These are phyloP conservation scores for Prionailurus viverrinus DNA, from an alignment of 2,113 vertebrate genomes.

Conservation along the genomic window DNA sequence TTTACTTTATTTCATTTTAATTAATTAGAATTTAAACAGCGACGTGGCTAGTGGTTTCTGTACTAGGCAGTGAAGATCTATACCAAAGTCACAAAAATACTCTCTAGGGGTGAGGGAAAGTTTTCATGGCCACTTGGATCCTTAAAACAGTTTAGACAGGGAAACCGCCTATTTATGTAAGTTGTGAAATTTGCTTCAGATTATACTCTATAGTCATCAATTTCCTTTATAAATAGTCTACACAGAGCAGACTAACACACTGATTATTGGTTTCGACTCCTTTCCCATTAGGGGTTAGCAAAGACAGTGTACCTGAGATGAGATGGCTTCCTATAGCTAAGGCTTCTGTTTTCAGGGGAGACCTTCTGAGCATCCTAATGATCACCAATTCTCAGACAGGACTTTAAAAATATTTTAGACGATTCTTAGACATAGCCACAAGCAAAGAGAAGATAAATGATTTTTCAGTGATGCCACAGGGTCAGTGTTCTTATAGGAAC, in stretches of 20 bases:
- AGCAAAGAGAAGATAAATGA: slow-evolving; percentile 48
- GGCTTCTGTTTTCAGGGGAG: not conserved
- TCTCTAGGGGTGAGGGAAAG: not conserved
- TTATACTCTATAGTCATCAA: slow-evolving; percentile 14
- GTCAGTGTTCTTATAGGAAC: slow-evolving; percentile 27
- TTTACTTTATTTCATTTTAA: slow-evolving; percentile 25
- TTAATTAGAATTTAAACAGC: slow-evolving; percentile 3
- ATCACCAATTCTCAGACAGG: slow-evolving; percentile 12
- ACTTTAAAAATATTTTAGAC: slow-evolving; percentile 16
- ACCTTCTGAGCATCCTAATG: slow-evolving; percentile 27
- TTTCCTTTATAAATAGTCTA: slow-evolving; percentile 46
- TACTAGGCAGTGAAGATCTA: not conserved
- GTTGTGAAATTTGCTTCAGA: not conserved
- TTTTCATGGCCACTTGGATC: not conserved
- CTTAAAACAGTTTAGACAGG: slow-evolving; percentile 10
- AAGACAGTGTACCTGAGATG: not conserved
- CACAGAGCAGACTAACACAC: not conserved
- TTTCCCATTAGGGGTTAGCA: not conserved
- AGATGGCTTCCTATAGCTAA: not conserved
- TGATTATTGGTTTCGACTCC: not conserved
- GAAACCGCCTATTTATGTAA: not conserved
- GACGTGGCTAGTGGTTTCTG: not conserved
- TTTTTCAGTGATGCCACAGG: not conserved
- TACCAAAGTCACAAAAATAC: not conserved
- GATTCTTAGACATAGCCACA: slow-evolving; percentile 8